Percentiles rank a stretch among this genome's conserved stretches.
These are phyloP conservation scores for Argyra leucocephala DNA, from an alignment of 2,888 invertebrate species.

Conservation along the genomic window DNA sequence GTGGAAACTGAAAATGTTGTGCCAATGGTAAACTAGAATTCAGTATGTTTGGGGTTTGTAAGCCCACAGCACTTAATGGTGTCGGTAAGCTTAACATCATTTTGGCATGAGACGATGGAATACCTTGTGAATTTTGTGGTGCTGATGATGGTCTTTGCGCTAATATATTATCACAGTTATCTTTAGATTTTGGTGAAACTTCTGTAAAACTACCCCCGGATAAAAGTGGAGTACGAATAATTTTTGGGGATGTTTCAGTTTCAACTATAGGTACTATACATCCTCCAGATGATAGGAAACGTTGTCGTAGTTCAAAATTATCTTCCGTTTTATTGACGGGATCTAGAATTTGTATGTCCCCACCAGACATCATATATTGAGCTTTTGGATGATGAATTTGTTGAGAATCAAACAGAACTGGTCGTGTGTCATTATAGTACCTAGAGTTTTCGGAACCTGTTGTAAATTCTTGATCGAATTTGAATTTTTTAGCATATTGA, in stretches of 20 bases:
- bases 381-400: conserved; percentile 11
- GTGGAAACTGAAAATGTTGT: conserved; percentile 55
- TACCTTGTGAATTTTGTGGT: conserved; percentile 40
- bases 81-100: conserved; percentile 51
- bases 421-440: neutral
- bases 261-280: conserved; percentile 54
- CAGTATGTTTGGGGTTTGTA: conserved; percentile 39
- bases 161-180: conserved; percentile 29
- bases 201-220: conserved; percentile 72
- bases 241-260: conserved; percentile 56
- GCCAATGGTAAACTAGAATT: conserved; percentile 23
- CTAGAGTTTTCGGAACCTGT: neutral
- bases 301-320: conserved; percentile 25
- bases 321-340: conserved; percentile 56
- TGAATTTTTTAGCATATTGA: conserved; percentile 16
- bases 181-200: conserved; percentile 32
- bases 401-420: neutral
- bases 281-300: conserved; percentile 40
- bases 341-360: conserved; percentile 25
- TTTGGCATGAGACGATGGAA: conserved; percentile 15
- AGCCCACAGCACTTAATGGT: conserved; percentile 49
- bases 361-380: conserved; percentile 24
- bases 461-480: conserved; percentile 15
- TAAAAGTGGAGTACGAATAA: conserved; percentile 70
- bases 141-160: conserved; percentile 26